Conservation (phyloP, 2,113 vertebrate genomes). For the Trogon surrucura region DNA sequence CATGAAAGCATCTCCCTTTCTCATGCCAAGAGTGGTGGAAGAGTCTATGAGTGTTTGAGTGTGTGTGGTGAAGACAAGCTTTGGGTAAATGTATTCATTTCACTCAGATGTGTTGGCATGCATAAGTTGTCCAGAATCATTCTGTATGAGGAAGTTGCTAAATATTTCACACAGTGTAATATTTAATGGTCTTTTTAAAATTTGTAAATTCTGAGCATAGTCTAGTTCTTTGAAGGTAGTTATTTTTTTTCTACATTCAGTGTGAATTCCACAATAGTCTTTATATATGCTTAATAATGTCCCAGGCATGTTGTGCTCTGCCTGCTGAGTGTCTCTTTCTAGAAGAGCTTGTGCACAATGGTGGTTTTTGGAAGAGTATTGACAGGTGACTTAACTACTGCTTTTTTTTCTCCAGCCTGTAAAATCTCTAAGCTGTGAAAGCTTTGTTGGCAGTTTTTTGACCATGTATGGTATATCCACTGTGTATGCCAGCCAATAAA, state of each 20-base stretch:
- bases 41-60: neutral
- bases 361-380: neutral
- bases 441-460: conserved; percentile 25
- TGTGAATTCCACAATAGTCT: neutral
- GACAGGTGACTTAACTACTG: neutral
- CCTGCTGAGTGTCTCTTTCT: neutral
- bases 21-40: neutral
- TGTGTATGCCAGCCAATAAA: neutral
- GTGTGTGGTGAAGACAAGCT: neutral
- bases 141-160: neutral
- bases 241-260: neutral
- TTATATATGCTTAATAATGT: neutral
- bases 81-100: neutral
- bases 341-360: neutral
- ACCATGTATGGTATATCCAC: neutral
- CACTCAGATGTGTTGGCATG: neutral
- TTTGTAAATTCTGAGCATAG: neutral
- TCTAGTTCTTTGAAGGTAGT: neutral
- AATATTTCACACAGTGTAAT: neutral
- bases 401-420: neutral
- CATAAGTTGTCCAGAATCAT: neutral
- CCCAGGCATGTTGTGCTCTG: neutral
- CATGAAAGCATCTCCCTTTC: neutral
- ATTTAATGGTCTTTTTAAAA: neutral
- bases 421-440: conserved; percentile 8